Percentiles rank a stretch among this genome's conserved stretches.
phyloP scores from a whole-genome alignment of 2,888 invertebrate species.

The Tricholauxania praeusta region DNA sequence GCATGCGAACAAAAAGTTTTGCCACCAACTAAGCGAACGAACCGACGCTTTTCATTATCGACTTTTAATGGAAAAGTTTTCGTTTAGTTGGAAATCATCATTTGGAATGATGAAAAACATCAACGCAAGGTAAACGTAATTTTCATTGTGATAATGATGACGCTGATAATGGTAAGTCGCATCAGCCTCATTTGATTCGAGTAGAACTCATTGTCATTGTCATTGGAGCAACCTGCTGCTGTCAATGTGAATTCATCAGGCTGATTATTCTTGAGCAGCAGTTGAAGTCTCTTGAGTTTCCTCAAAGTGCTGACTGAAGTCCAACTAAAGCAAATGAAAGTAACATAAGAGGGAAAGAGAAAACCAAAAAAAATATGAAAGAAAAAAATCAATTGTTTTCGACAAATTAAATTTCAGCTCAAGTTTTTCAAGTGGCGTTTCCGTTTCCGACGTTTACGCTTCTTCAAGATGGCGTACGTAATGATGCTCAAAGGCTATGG shows the following conservation, averaged over 20 bases:
- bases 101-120: too few species aligned
- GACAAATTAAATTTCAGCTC: conserved; percentile 22
- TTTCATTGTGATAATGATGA: too few species aligned
- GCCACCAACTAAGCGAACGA: too few species aligned
- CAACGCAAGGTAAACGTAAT: too few species aligned
- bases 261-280: conserved; percentile 3
- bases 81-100: neutral
- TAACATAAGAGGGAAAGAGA: neutral
- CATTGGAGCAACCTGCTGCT: conserved; percentile 1
- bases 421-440: conserved; percentile 18
- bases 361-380: neutral
- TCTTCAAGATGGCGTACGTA: too few species aligned
- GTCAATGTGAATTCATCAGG: conserved; percentile 8
- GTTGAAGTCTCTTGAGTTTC: conserved; percentile 8
- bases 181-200: too few species aligned
- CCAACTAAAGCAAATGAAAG: neutral
- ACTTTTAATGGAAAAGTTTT: conserved; percentile 28
- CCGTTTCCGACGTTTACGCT: conserved; percentile 11
- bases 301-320: conserved; percentile 14
- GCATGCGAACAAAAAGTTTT: too few species aligned
- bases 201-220: too few species aligned
- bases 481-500: too few species aligned
- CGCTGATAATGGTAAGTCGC: too few species aligned
- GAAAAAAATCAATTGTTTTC: conserved; percentile 26
- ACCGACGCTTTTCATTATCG: neutral